These are phyloP conservation scores for Merodon equestris DNA, from an alignment of 2,888 invertebrate genomes.

Conservation along the genomic window DNA sequence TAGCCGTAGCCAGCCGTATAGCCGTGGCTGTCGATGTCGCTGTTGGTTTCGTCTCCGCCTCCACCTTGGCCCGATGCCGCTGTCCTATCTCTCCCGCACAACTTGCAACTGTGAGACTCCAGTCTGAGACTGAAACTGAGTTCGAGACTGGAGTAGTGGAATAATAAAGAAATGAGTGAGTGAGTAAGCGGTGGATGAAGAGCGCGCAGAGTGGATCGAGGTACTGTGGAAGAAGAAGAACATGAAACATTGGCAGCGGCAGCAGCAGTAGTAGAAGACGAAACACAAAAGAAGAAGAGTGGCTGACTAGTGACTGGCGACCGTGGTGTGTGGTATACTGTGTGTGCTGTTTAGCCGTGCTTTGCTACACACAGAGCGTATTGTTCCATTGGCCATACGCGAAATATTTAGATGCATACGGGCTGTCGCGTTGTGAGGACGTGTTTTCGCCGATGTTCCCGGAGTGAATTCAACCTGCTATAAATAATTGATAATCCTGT, in stretches of 20 bases:
- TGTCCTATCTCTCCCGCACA: slow-evolving; percentile 30
- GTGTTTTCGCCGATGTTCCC: slow-evolving; percentile 72
- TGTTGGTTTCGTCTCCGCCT: slow-evolving; percentile 42
- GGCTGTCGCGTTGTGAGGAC: slow-evolving; percentile 79
- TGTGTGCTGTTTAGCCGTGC: slow-evolving; percentile 36
- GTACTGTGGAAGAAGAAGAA: no score
- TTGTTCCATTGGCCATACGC: slow-evolving; percentile 75
- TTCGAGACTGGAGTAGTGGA: neutral
- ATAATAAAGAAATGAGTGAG: no score
- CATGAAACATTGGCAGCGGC: slow-evolving; percentile 16
- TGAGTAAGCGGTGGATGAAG: slow-evolving; percentile 51
- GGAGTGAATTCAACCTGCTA: slow-evolving; percentile 68
- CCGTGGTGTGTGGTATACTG: slow-evolving; percentile 61
- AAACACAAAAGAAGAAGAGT: slow-evolving; percentile 56
- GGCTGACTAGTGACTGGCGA: slow-evolving; percentile 55
- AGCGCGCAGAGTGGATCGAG: slow-evolving; percentile 46
- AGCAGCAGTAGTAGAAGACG: slow-evolving; percentile 7
- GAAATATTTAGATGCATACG: slow-evolving; percentile 79
- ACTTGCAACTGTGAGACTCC: slow-evolving; percentile 4
- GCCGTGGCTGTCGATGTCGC: slow-evolving; percentile 35
- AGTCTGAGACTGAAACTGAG: slow-evolving; percentile 11
- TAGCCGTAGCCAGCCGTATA: slow-evolving; percentile 52
- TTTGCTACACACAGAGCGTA: slow-evolving; percentile 64
- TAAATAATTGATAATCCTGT: slow-evolving; percentile 69
- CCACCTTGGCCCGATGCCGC: slow-evolving; percentile 17